Evolutionary conservation across 2,888 invertebrate genomes (phyloP).

Genomic region (Drosophila kuntzei): DNA sequence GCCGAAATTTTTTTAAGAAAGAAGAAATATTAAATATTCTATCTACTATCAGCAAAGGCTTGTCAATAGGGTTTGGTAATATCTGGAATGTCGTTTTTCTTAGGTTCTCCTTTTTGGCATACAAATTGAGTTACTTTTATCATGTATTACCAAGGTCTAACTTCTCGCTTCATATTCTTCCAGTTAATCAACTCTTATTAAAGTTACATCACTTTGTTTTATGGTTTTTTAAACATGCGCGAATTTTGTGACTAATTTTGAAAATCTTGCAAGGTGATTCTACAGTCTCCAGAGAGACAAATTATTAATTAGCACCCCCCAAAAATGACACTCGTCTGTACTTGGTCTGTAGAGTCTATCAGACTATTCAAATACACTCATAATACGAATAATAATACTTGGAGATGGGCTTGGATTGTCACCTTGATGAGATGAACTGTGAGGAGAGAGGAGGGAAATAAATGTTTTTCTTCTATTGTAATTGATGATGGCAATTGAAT

Average conservation of each 20-base stretch:
- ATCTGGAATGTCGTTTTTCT: too few species aligned
- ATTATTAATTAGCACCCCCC: slow-evolving; percentile 23
- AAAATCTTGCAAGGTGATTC: slow-evolving; percentile 5
- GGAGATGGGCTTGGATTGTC: not conserved
- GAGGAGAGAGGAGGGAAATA: not conserved
- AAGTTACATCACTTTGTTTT: slow-evolving; percentile 5
- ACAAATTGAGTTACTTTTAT: too few species aligned
- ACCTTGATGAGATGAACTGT: slow-evolving; percentile 27
- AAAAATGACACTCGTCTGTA: slow-evolving; percentile 10
- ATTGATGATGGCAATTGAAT: slow-evolving; percentile 59
- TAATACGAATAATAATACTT: slow-evolving; percentile 5
- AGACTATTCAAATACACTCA: slow-evolving; percentile 4
- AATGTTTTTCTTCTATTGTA: slow-evolving; percentile 26
- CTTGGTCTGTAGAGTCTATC: not conserved
- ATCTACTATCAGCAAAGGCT: too few species aligned
- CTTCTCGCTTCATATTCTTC: not conserved
- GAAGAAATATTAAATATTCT: too few species aligned
- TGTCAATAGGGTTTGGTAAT: too few species aligned
- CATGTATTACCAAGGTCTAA: too few species aligned
- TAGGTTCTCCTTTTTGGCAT: too few species aligned
- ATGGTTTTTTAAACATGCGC: slow-evolving; percentile 11
- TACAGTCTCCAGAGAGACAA: slow-evolving; percentile 7
- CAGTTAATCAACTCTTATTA: slow-evolving; percentile 14
- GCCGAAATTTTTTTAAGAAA: too few species aligned
- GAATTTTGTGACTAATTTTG: slow-evolving; percentile 3